phyloP scores from a whole-genome alignment of 2,888 invertebrate species.

The Drosophila birchii region DNA sequence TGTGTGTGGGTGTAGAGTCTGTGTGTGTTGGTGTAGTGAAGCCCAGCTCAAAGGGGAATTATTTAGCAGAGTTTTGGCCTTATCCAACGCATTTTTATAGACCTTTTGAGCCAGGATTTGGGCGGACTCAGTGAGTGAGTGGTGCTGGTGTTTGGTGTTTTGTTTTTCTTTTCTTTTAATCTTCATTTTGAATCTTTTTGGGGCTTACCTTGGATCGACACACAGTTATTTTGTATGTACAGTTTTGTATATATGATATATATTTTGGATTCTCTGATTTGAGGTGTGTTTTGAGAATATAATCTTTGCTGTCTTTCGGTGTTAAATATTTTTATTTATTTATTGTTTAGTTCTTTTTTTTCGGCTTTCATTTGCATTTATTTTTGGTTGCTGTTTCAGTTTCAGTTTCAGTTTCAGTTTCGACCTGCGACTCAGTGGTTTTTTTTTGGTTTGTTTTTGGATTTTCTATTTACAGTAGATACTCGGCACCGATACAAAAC shows the following conservation, averaged over 20 bases:
- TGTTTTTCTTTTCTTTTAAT: neutral
- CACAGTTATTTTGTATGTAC: constrained; percentile 58
- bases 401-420: constrained; percentile 48
- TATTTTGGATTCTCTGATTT: constrained; percentile 40
- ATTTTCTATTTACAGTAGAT: constrained; percentile 84
- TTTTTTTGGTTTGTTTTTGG: no score
- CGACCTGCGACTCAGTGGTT: constrained; percentile 56
- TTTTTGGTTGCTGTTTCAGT: constrained; percentile 50
- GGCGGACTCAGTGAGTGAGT: no score
- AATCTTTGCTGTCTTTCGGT: constrained; percentile 53
- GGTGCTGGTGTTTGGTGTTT: no score
- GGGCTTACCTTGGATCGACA: constrained; percentile 73
- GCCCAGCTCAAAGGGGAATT: no score
- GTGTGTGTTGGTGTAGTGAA: no score
- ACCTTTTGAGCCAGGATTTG: no score
- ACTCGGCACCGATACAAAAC: constrained; percentile 85
- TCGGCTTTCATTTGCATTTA: constrained; percentile 48
- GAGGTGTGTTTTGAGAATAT: constrained; percentile 52
- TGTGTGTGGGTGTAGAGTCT: constrained; percentile 5
- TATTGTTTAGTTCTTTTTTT: constrained; percentile 37
- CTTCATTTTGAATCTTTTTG: constrained; percentile 18
- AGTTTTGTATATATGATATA: constrained; percentile 34
- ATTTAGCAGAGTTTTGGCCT: no score
- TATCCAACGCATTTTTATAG: no score
- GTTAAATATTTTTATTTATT: constrained; percentile 36